Evolutionary conservation across 2,113 vertebrate species (phyloP).

Genomic region (Sitta europaea): DNA sequence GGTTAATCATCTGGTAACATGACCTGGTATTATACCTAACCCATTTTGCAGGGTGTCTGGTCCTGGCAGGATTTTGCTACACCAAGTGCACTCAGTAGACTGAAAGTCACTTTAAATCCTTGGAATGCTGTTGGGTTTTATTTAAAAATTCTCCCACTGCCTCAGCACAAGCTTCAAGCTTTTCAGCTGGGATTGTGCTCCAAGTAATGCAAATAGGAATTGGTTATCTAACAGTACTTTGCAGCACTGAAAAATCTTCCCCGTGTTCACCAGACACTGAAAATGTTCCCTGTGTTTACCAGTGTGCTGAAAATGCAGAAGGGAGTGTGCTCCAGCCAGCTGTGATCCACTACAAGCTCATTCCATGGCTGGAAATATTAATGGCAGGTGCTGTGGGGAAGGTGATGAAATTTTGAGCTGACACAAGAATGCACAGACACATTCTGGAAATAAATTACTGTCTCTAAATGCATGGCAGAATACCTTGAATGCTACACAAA

Average conservation of each 20-base stretch:
- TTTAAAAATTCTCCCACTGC: neutral
- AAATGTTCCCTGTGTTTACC: neutral
- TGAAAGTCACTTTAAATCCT: neutral
- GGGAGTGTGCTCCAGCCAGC: neutral
- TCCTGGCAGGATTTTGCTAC: neutral
- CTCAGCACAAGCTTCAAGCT: neutral
- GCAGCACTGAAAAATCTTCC: neutral
- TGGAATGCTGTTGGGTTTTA: neutral
- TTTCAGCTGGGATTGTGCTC: neutral
- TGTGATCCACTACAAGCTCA: neutral
- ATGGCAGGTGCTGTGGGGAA: neutral
- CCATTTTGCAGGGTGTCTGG: neutral
- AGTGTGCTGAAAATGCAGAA: neutral
- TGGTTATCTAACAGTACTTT: neutral
- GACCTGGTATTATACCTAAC: neutral
- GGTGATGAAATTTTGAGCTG: neutral
- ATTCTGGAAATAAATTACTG: neutral
- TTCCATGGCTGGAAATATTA: neutral
- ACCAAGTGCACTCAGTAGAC: neutral
- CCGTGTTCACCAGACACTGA: neutral
- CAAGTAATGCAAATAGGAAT: neutral
- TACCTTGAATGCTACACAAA: neutral
- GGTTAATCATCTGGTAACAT: neutral
- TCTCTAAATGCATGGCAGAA: neutral
- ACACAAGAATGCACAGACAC: neutral